Evolutionary conservation across 1,140 invertebrate species (phyloP).

Genomic region (Drosophila varians): DNA sequence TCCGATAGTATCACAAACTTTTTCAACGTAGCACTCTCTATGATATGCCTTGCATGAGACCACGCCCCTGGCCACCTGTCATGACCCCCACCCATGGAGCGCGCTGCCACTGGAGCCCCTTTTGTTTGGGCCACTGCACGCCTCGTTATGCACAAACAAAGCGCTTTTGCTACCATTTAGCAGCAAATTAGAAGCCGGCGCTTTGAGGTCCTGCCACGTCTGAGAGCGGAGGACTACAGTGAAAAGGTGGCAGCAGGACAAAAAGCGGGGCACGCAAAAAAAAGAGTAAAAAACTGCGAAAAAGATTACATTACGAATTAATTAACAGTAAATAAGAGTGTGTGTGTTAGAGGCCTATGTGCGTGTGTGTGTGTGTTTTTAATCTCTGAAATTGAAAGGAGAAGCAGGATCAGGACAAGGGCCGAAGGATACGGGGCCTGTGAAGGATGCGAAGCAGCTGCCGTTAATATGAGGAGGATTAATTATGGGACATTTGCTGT

Average conservation of each 20-base stretch:
- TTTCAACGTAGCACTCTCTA: too few species aligned
- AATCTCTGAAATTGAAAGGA: constrained; percentile 15
- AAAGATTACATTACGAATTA: constrained; percentile 55
- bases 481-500: constrained; percentile 43
- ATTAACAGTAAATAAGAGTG: constrained; percentile 53
- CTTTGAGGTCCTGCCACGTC: constrained; percentile 45
- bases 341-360: neutral
- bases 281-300: constrained; percentile 3
- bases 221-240: neutral
- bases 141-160: constrained; percentile 79
- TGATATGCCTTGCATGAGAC: too few species aligned
- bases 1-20: too few species aligned
- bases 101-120: constrained; percentile 1
- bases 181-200: constrained; percentile 70
- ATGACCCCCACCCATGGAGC: too few species aligned
- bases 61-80: neutral
- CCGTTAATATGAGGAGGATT: constrained; percentile 25
- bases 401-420: neutral
- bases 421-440: neutral
- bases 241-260: neutral
- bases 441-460: neutral
- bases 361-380: constrained; percentile 11
- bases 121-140: constrained; percentile 72
- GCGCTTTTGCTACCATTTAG: constrained; percentile 70
- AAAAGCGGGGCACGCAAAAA: neutral